These are phyloP conservation scores for Carposina sasakii DNA, from an alignment of 1,140 invertebrate species.

Conservation along the genomic window DNA sequence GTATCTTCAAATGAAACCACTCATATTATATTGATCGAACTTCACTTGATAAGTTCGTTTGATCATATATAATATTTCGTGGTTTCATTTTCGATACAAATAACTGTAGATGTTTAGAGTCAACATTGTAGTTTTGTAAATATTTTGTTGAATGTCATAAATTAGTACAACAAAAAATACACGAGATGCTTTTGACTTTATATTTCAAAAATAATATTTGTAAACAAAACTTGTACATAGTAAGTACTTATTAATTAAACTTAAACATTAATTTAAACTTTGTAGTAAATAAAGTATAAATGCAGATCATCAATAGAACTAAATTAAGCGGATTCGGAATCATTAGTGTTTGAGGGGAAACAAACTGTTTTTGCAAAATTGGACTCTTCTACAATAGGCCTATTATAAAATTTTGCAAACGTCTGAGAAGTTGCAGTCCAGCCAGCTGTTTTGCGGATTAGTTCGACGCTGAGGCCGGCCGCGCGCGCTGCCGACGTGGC, in stretches of 20 bases:
- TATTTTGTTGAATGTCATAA: too few relatives aligned
- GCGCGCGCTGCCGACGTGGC: not conserved
- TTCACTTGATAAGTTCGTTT: slow-evolving; percentile 4
- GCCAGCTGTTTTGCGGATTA: not conserved
- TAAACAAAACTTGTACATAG: too few relatives aligned
- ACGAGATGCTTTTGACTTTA: not conserved
- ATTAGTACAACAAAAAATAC: too few relatives aligned
- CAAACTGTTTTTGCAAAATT: not conserved
- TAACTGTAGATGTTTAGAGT: slow-evolving; percentile 2
- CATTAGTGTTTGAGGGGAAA: too few relatives aligned
- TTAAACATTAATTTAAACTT: not conserved
- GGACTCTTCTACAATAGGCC: not conserved
- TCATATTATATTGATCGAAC: slow-evolving; percentile 4
- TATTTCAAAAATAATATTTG: too few relatives aligned
- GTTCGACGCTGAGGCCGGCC: not conserved
- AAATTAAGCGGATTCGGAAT: too few relatives aligned
- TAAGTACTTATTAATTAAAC: too few relatives aligned
- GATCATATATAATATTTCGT: slow-evolving; percentile 5
- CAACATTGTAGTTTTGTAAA: too few relatives aligned
- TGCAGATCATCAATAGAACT: not conserved
- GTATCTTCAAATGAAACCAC: not conserved
- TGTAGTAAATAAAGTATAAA: not conserved
- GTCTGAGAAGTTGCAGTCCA: not conserved
- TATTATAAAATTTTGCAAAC: slow-evolving; percentile 1
- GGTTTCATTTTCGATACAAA: not conserved